Evolutionary conservation across 2,888 invertebrate genomes (phyloP).

Genomic region (Platycnemis pennipes): DNA sequence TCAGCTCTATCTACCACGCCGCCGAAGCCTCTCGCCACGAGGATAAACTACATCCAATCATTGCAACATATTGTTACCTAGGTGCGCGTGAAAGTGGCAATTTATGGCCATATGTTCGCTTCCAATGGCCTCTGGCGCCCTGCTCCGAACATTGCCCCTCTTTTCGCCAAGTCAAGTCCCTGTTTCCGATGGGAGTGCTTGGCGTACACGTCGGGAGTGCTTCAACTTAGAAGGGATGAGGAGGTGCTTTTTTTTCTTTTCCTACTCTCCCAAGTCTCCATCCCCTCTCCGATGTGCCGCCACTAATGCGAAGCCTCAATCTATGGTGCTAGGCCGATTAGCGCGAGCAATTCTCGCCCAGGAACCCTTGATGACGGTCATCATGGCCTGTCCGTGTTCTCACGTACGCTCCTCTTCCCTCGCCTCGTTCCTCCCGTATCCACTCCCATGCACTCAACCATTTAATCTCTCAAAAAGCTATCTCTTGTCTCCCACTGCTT

Average conservation of each 20-base stretch:
- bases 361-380: conserved; percentile 44
- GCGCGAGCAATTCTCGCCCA: conserved; percentile 61
- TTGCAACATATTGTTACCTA: conserved; percentile 58
- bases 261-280: not conserved
- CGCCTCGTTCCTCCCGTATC: not conserved
- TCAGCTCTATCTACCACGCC: not conserved
- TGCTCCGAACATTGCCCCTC: not conserved
- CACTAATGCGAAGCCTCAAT: conserved; percentile 26
- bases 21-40: not conserved
- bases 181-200: not conserved
- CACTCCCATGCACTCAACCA: not conserved
- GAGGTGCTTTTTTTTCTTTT: not conserved
- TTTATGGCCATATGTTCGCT: conserved; percentile 60
- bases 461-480: not conserved
- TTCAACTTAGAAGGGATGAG: not conserved
- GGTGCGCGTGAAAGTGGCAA: conserved; percentile 61
- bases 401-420: conserved; percentile 30
- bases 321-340: conserved; percentile 43
- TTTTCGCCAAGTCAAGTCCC: not conserved
- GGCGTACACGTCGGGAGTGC: not conserved
- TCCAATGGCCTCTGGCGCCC: not conserved
- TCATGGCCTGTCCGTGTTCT: conserved; percentile 35
- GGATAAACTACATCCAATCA: conserved; percentile 31
- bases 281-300: not conserved
- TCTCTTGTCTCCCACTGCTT: not conserved